Evolutionary conservation across 2,888 invertebrate genomes (phyloP), one percentile per base, ranked within the genome.

Genomic region (Mesodorylaimus sp.): DNA sequence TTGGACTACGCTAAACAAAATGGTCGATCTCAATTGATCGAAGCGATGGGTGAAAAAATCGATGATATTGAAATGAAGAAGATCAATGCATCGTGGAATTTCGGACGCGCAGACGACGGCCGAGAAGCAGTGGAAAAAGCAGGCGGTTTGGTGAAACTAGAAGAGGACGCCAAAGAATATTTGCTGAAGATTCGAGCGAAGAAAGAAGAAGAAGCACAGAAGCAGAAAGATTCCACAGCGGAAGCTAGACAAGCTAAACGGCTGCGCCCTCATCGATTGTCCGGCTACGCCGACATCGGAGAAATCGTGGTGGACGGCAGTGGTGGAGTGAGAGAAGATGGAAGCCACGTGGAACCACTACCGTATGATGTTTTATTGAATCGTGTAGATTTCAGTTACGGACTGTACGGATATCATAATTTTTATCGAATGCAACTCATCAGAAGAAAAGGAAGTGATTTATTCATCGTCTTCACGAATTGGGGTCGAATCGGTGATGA

Each of bases 371-470:
- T 68, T n/a, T 62, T 70, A 7, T 59, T 74, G 57, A 71, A 68
- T 24, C 70, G 71, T 55, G 70, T 73, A 10, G 72, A 73, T 57
- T 61, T 73, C 2, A 59, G 59, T 38, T 65, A 63, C 54, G 69
- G 71, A 21, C 50, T 60, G 19, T 70, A 61, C 55, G 73, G 73
- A 47, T 64, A 70, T 55, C 74, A 72, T 62, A 74, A 73, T 61
- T 74, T 72, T 62, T 74, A 74, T 59, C 71, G 71, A 55, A 68
- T 74, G 67, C 73, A 74, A 66, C 65, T 74, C 64, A 61, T 73
- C 50, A 66, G 51, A 42, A 59, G 64, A 42, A 58, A 59, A 46
- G 63, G 63, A 23, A 62, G 70, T 57, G 69, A 72, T 52, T 55
- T 74, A 46, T 71, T 66, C 56, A 58, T 73, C 38, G 55, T 74